Conservation (phyloP, 2,888 invertebrate species). For the Acrobasis consociella region DNA sequence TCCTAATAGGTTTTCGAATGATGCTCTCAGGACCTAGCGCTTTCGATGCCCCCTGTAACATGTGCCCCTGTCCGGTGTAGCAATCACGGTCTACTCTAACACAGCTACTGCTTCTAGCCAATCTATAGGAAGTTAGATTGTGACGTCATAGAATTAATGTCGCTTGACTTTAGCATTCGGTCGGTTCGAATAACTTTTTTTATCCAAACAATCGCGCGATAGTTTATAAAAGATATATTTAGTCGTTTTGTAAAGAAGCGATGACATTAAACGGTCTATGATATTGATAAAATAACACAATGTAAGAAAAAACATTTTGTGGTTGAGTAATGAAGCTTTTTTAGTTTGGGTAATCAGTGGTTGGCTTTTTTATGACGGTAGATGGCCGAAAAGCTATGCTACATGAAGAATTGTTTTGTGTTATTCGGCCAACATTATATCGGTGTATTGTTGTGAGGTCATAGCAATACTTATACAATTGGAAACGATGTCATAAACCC, state of each 20-base stretch:
- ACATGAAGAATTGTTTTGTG: no score
- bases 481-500: no score
- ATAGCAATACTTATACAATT: no score
- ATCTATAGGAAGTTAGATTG: not conserved
- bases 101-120: not conserved
- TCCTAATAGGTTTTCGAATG: no score
- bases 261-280: not conserved
- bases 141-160: constrained; percentile 11
- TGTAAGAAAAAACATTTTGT: not conserved
- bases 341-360: no score
- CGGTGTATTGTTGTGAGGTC: no score
- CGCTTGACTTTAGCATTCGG: not conserved
- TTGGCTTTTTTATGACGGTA: no score
- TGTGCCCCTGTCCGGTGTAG: no score
- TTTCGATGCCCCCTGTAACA: no score
- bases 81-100: not conserved
- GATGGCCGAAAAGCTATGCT: no score
- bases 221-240: not conserved
- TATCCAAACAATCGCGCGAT: not conserved
- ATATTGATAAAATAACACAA: not conserved
- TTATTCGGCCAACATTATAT: no score
- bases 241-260: not conserved
- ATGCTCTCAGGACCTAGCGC: no score
- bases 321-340: not conserved
- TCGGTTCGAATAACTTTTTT: not conserved